Percentiles rank a stretch among this genome's conserved stretches.
Conservation (phyloP, 2,888 invertebrate species). For the Zygogramma bicolorata region DNA sequence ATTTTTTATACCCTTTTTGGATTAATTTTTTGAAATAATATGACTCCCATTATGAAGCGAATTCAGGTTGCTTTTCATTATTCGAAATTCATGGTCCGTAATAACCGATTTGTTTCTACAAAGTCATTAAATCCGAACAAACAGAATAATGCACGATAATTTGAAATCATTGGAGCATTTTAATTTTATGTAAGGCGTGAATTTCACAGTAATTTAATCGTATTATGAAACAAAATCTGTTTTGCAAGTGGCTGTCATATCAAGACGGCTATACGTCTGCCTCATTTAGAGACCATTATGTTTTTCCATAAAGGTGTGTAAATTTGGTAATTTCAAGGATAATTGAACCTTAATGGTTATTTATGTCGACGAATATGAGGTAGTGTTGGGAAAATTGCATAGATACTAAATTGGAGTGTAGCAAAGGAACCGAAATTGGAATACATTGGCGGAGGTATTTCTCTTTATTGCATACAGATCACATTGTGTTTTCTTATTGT, state of each 20-base stretch:
- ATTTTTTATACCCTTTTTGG: too few species aligned
- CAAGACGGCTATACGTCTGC: conserved; percentile 29
- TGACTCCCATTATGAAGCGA: not conserved
- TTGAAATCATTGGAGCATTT: conserved; percentile 31
- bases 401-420: not conserved
- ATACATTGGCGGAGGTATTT: not conserved
- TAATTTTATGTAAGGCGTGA: conserved; percentile 37
- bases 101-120: conserved; percentile 1
- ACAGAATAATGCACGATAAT: not conserved
- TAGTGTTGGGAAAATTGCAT: conserved; percentile 44
- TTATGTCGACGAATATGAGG: conserved; percentile 56
- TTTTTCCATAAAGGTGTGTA: conserved; percentile 55
- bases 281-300: conserved; percentile 44
- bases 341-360: conserved; percentile 58
- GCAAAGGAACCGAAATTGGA: not conserved
- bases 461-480: not conserved
- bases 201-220: conserved; percentile 42
- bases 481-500: not conserved
- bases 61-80: not conserved
- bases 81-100: conserved; percentile 6
- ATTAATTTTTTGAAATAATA: not conserved
- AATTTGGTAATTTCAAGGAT: conserved; percentile 58
- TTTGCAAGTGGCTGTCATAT: conserved; percentile 27
- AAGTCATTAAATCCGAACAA: conserved; percentile 8
- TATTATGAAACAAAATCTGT: conserved; percentile 38